Conservation (phyloP, 2,797 vertebrate species). For the Heliangelus exortis region DNA sequence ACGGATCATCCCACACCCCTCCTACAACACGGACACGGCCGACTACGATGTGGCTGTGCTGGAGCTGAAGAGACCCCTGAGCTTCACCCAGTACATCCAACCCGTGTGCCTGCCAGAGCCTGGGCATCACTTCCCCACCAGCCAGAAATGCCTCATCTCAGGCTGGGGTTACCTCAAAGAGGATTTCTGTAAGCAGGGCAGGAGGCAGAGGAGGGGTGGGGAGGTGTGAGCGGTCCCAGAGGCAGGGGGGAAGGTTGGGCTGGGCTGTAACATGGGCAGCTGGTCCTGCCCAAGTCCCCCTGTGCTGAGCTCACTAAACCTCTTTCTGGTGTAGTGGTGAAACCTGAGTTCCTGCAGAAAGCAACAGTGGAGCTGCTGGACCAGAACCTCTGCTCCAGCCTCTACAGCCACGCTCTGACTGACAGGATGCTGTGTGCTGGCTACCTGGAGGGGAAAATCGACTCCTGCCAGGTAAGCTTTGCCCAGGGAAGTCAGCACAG, state of each 20-base stretch:
- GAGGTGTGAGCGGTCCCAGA: background rate
- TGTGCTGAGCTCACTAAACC: background rate
- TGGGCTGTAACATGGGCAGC: background rate
- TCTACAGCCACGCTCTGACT: slow-evolving; percentile 87
- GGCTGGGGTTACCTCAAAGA: slow-evolving; percentile 92
- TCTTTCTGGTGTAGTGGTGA: slow-evolving; percentile 72
- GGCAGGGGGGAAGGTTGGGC: background rate
- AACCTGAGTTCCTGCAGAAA: slow-evolving; percentile 90
- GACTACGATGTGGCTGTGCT: slow-evolving; percentile 90
- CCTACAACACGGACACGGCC: slow-evolving; percentile 84
- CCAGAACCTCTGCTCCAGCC: slow-evolving; percentile 85
- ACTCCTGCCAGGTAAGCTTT: slow-evolving; percentile 91
- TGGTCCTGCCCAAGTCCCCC: background rate
- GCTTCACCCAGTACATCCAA: slow-evolving; percentile 85
- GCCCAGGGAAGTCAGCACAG: background rate
- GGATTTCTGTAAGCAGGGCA: slow-evolving; percentile 81
- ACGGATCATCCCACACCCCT: slow-evolving; percentile 83
- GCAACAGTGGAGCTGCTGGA: slow-evolving; percentile 93
- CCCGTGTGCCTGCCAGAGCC: slow-evolving; percentile 88
- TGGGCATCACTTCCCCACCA: slow-evolving; percentile 83
- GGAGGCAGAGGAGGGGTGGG: background rate
- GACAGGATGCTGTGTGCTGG: slow-evolving; percentile 95
- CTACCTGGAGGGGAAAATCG: slow-evolving; percentile 92
- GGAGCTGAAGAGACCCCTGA: slow-evolving; percentile 84
- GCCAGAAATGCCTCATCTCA: slow-evolving; percentile 90